A percentile compares a stretch with the other conserved stretches of the same genome.
phyloP scores from a whole-genome alignment of 2,888 invertebrate species.

The Tipula vernalis region DNA sequence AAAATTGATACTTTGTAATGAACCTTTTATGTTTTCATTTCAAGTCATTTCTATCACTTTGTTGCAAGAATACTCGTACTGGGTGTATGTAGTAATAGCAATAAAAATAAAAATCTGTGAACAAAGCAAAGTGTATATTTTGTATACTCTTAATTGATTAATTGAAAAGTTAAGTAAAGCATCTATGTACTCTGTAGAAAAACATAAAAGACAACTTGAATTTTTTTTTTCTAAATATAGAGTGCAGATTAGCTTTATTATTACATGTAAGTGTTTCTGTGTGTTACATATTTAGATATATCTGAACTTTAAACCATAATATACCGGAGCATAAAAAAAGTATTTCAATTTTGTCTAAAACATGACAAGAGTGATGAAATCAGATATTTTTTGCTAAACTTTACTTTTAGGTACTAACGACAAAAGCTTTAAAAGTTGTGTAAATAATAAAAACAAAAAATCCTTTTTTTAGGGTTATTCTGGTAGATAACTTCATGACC shows the following conservation, averaged over 20 bases:
- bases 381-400: not conserved
- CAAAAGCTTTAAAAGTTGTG: not conserved
- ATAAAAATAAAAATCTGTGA: not conserved
- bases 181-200: not conserved
- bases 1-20: not conserved
- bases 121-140: not conserved
- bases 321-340: not conserved
- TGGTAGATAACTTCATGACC: not conserved
- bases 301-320: not conserved
- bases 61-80: not conserved
- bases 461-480: not conserved
- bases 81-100: not conserved
- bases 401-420: not conserved
- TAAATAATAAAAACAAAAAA: not conserved
- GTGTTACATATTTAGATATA: not conserved
- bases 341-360: not conserved
- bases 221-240: too few species aligned
- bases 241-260: not conserved
- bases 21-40: not conserved
- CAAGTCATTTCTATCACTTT: not conserved
- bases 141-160: not conserved
- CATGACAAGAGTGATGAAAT: not conserved
- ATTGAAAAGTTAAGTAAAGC: not conserved
- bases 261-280: not conserved
- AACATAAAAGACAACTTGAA: too few species aligned